phyloP scores from a whole-genome alignment of 1,140 invertebrate species.

The Aphidius ervi region DNA sequence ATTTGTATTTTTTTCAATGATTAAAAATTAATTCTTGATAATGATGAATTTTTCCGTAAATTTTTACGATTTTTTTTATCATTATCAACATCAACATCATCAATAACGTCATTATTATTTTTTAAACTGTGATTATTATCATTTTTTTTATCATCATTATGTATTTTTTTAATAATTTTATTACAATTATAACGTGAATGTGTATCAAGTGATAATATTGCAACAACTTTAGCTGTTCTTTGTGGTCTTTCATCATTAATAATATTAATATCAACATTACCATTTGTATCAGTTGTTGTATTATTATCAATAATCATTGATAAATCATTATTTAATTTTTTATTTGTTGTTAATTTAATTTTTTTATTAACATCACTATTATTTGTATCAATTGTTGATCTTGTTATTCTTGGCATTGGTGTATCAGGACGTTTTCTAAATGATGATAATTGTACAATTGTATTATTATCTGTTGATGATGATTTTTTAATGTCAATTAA shows the following conservation, averaged over 20 bases:
- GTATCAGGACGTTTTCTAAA: constrained; percentile 29
- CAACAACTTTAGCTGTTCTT: constrained; percentile 47
- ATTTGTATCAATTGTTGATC: constrained; percentile 22
- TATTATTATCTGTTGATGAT: constrained; percentile 15
- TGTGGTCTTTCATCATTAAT: constrained; percentile 39
- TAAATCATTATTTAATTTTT: not conserved
- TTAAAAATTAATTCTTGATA: no score
- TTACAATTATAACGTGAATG: constrained; percentile 23
- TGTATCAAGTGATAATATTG: constrained; percentile 43
- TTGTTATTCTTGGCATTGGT: constrained; percentile 28
- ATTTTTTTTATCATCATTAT: constrained; percentile 14
- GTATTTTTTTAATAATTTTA: constrained; percentile 9
- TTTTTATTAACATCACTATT: not conserved
- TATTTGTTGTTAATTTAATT: constrained; percentile 2
- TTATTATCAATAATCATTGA: constrained; percentile 5
- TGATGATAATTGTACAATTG: constrained; percentile 10
- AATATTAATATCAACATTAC: constrained; percentile 27
- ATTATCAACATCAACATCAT: constrained; percentile 14
- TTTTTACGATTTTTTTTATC: constrained; percentile 30
- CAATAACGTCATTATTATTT: not conserved
- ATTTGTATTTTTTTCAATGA: no score
- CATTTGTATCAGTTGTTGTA: constrained; percentile 33
- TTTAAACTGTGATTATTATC: constrained; percentile 3
- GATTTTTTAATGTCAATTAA: constrained; percentile 8
- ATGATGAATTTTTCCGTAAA: constrained; percentile 9